phyloP scores from a whole-genome alignment of 2,888 invertebrate genomes.

The Lasioglossum lativentre region DNA sequence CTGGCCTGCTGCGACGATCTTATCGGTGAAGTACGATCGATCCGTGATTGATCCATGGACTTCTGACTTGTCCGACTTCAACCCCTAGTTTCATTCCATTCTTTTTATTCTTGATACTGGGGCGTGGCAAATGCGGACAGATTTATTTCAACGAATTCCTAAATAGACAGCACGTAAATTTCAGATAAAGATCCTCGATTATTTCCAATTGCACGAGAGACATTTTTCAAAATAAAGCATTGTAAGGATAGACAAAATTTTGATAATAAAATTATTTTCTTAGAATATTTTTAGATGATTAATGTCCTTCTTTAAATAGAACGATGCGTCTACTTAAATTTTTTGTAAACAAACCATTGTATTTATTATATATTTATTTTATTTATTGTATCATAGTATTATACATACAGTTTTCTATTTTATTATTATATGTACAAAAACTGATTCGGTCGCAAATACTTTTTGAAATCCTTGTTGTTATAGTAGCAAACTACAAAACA shows the following conservation, averaged over 20 bases:
- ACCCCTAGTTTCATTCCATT: background rate
- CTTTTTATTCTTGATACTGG: background rate
- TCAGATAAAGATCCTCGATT: background rate
- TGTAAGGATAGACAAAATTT: too few relatives aligned
- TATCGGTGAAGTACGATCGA: conserved; percentile 41
- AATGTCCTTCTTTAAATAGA: too few relatives aligned
- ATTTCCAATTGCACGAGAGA: background rate
- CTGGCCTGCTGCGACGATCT: conserved; percentile 24
- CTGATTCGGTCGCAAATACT: too few relatives aligned
- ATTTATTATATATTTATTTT: too few relatives aligned
- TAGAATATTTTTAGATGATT: too few relatives aligned
- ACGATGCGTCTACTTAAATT: too few relatives aligned
- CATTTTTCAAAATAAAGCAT: background rate
- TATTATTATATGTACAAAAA: too few relatives aligned
- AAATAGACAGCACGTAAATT: background rate
- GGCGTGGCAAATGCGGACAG: background rate
- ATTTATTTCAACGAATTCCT: background rate
- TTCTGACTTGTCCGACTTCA: background rate
- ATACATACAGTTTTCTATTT: too few relatives aligned
- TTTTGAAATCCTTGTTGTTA: too few relatives aligned
- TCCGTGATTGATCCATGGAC: conserved; percentile 21
- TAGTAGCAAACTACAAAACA: background rate
- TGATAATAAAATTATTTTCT: too few relatives aligned
- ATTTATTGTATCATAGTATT: too few relatives aligned
- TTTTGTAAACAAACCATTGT: too few relatives aligned